A percentile compares a stretch with the other conserved stretches of the same genome.
phyloP scores from a whole-genome alignment of 2,797 vertebrate genomes.

The Limnodromus scolopaceus region DNA sequence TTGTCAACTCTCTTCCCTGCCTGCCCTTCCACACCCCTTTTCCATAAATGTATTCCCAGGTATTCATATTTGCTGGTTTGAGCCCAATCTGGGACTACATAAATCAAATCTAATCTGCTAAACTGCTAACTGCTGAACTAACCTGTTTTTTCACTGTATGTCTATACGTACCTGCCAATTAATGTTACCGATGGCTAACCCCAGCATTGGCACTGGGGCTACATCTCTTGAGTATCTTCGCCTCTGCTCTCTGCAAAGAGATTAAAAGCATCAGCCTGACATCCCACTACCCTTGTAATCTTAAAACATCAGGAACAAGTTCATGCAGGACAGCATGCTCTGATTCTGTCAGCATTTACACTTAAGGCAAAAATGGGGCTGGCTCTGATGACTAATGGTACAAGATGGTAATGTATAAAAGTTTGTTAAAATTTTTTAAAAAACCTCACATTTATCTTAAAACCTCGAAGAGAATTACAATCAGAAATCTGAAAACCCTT shows the following conservation, averaged over 20 bases:
- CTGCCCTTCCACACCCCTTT: not conserved
- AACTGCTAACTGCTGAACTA: not conserved
- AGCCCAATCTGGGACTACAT: not conserved
- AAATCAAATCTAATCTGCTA: not conserved
- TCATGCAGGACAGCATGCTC: not conserved
- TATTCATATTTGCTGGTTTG: not conserved
- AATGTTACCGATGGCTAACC: not conserved
- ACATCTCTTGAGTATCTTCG: not conserved
- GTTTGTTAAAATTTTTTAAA: not conserved
- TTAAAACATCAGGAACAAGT: not conserved
- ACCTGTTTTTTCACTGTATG: not conserved
- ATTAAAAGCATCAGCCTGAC: not conserved
- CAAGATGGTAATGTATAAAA: not conserved
- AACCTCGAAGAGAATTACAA: not conserved
- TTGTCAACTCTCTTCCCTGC: not conserved
- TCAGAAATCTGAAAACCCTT: not conserved
- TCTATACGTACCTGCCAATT: not conserved
- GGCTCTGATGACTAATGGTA: not conserved
- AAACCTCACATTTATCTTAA: not conserved
- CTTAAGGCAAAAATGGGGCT: not conserved
- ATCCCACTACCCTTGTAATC: not conserved
- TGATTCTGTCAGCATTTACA: not conserved
- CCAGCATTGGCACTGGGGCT: not conserved
- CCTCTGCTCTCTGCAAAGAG: not conserved
- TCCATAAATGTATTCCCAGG: not conserved